Base-by-base conservation (phyloP, 2,113 vertebrate genomes). In the Sardina pilchardus region DNA sequence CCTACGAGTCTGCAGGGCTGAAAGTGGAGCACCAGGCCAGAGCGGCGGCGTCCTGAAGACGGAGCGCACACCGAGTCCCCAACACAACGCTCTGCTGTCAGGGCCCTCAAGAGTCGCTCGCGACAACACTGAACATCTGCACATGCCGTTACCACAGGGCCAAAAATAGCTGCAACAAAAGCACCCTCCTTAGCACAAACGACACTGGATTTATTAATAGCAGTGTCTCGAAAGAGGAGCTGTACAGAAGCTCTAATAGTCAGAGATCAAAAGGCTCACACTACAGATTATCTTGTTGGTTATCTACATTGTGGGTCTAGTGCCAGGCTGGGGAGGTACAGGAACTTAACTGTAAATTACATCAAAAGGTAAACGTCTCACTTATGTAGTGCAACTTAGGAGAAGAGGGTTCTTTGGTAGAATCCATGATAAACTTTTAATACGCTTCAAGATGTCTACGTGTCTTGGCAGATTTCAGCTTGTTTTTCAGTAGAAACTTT, bases 171-270 rank as follows among this genome's bases (percentile, higher is more conserved):
- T 36, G 71, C 71, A 78, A 39, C 71, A 59, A 59, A 50, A 42
- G 6, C 63, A 78, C 12, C 12, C 14, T 30, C 34, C 30, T 36
- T 26, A 71, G n/a, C 30, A 30, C 80, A 82, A 93, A 89, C 84
- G 71, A 78, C 71, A 78, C 71, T 16, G 30, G 3, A 16, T 17
- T 5, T 78, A 78, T 78, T 36, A 36, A 78, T 78, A 78, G 71
- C 14, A 78, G 17, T 14, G 17, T 78, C 8, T 3, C 24, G 4
- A 9, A 36, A 36, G 12, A 36, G 16, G 30, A 36, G 30, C 4
- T 71, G n/a, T 14, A 71, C 8, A 78, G 2, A 36, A 78, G 34
- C 3, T 36, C 34, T 16, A 16, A 78, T 6, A 59, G 24, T 21
- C 53, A 21, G 21, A 78, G 34, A 78, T 16, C 3, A 78, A 36